Conservation (phyloP, 2,797 vertebrate genomes). For the Anabas testudineus region DNA sequence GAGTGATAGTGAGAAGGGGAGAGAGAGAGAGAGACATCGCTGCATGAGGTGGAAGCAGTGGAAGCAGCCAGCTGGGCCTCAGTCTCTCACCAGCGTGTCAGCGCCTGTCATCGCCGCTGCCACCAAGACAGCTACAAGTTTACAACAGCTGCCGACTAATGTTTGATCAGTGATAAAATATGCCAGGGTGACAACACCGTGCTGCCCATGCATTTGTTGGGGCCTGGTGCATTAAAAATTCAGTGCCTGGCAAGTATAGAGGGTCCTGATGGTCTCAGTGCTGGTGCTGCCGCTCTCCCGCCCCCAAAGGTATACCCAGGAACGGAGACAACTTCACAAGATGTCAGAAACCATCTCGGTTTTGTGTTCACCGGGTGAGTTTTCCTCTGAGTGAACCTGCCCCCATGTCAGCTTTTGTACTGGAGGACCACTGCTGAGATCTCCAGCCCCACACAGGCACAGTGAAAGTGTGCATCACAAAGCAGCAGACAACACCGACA, state of each 20-base stretch:
- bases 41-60: conserved; percentile 41
- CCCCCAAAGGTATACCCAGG: conserved; percentile 85
- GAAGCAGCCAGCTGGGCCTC: conserved; percentile 83
- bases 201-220: conserved; percentile 91
- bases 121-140: conserved; percentile 91
- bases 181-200: conserved; percentile 93
- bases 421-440: conserved; percentile 75
- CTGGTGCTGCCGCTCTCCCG: conserved; percentile 65
- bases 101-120: conserved; percentile 82
- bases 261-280: conserved; percentile 88
- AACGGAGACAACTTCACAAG: conserved; percentile 90
- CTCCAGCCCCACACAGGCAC: conserved; percentile 27
- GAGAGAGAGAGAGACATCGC: conserved; percentile 20
- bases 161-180: conserved; percentile 98
- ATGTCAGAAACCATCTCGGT: conserved; percentile 92
- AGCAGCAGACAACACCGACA: conserved; percentile 19
- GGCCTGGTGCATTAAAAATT: conserved; percentile 91
- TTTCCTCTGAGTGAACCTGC: conserved; percentile 77
- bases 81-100: conserved; percentile 84
- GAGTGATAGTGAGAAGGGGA: conserved; percentile 26
- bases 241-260: conserved; percentile 84
- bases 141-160: conserved; percentile 92
- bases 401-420: conserved; percentile 76
- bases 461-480: conserved; percentile 15
- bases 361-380: conserved; percentile 86